phyloP scores from a whole-genome alignment of 2,113 vertebrate species.

The Lasiurus borealis region DNA sequence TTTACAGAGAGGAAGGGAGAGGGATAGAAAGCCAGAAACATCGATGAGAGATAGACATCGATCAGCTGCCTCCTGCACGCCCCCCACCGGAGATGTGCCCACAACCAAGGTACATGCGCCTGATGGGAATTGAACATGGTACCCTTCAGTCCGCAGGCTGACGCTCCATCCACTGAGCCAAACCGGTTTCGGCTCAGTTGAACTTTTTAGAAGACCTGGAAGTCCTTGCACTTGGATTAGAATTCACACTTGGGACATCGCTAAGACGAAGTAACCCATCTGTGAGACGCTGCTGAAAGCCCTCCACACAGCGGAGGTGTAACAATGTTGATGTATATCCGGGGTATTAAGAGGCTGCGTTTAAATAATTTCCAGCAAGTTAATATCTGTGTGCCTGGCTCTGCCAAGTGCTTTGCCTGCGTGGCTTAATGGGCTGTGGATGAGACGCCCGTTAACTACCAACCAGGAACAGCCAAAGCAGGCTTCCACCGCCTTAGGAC shows the following conservation, averaged over 20 bases:
- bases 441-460: not conserved
- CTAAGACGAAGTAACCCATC: not conserved
- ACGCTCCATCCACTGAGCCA: not conserved
- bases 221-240: not conserved
- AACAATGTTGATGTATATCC: not conserved
- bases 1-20: no score
- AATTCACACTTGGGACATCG: not conserved
- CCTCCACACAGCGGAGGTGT: not conserved
- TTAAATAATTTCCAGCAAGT: not conserved
- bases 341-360: not conserved
- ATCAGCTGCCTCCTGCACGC: no score
- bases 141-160: no score
- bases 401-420: not conserved
- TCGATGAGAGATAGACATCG: no score
- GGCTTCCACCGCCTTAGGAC: not conserved
- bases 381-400: not conserved
- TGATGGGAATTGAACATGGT: no score
- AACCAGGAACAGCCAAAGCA: fast-evolving
- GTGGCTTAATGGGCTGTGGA: not conserved
- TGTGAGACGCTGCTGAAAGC: not conserved
- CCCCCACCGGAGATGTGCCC: no score
- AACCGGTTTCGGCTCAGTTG: no score
- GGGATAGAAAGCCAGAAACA: no score
- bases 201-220: not conserved
- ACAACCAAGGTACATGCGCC: no score